These are phyloP conservation scores for Paracyclopina nana DNA, from an alignment of 1,140 invertebrate species.

Conservation along the genomic window DNA sequence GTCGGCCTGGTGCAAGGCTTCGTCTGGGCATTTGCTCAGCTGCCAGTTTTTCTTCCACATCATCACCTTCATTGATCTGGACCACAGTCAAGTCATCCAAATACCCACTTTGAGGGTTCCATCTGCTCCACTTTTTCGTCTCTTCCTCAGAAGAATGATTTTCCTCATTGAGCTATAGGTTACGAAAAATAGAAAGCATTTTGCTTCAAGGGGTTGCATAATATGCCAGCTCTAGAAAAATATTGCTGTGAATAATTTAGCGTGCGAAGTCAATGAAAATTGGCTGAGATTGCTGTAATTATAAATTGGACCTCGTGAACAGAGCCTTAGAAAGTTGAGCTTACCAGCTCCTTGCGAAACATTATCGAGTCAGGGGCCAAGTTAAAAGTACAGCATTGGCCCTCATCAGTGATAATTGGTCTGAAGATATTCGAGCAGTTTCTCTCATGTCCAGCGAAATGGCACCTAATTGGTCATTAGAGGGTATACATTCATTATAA, in stretches of 20 bases:
- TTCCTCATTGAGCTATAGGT: too few relatives aligned
- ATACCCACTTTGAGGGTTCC: slow-evolving; percentile 10
- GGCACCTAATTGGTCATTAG: too few relatives aligned
- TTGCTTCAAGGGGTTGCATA: background rate
- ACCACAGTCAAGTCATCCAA: too few relatives aligned
- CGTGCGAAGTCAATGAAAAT: too few relatives aligned
- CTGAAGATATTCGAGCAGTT: slow-evolving; percentile 6
- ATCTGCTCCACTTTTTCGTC: background rate
- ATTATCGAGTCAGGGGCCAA: background rate
- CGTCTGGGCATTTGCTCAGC: slow-evolving; percentile 1
- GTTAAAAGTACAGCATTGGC: slow-evolving; percentile 11
- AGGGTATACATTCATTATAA: too few relatives aligned
- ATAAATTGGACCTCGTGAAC: too few relatives aligned
- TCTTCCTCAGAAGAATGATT: too few relatives aligned
- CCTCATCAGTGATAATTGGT: slow-evolving; percentile 3
- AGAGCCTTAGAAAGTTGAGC: too few relatives aligned
- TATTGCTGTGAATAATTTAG: too few relatives aligned
- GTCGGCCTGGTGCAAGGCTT: background rate
- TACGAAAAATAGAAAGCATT: too few relatives aligned
- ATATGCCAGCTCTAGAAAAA: background rate
- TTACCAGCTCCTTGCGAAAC: too few relatives aligned
- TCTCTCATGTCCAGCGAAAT: slow-evolving; percentile 1
- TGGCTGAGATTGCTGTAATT: too few relatives aligned
- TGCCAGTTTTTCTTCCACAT: background rate
- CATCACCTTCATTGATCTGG: background rate